phyloP scores from a whole-genome alignment of 2,797 vertebrate genomes.

The Microctenopoma stevenorrisi region DNA sequence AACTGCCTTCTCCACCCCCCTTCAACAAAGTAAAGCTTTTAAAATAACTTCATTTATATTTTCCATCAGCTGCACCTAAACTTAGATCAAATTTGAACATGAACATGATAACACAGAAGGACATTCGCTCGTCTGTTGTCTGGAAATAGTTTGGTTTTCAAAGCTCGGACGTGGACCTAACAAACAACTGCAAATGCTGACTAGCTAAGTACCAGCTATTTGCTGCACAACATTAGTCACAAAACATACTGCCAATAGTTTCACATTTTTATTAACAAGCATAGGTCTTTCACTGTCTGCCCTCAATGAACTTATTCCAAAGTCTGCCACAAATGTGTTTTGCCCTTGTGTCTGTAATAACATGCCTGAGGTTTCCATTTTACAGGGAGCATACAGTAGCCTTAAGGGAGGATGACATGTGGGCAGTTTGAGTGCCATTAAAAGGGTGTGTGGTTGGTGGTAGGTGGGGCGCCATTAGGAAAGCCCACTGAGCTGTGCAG shows the following conservation, averaged over 20 bases:
- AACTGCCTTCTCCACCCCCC: conserved; percentile 51
- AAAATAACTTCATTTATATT: conserved; percentile 46
- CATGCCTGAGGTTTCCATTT: conserved; percentile 27
- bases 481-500: conserved; percentile 52
- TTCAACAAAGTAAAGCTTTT: conserved; percentile 38
- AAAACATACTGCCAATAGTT: too few species aligned
- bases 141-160: too few species aligned
- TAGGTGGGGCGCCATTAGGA: conserved; percentile 48
- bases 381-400: conserved; percentile 16
- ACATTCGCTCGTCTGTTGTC: too few species aligned
- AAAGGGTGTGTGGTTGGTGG: conserved; percentile 34
- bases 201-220: too few species aligned
- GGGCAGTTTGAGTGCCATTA: conserved; percentile 47
- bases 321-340: conserved; percentile 5
- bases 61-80: conserved; percentile 40
- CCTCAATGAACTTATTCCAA: not conserved
- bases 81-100: conserved; percentile 4
- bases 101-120: too few species aligned
- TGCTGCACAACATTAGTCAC: too few species aligned
- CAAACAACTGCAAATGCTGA: too few species aligned
- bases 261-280: too few species aligned
- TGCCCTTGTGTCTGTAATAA: conserved; percentile 21
- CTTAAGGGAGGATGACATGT: conserved; percentile 23
- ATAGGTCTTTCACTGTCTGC: too few species aligned
- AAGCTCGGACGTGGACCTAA: too few species aligned